A percentile compares a stretch with the other conserved stretches of the same genome.
phyloP scores from a whole-genome alignment of 2,113 vertebrate genomes.

The Lamprotornis superbus region DNA sequence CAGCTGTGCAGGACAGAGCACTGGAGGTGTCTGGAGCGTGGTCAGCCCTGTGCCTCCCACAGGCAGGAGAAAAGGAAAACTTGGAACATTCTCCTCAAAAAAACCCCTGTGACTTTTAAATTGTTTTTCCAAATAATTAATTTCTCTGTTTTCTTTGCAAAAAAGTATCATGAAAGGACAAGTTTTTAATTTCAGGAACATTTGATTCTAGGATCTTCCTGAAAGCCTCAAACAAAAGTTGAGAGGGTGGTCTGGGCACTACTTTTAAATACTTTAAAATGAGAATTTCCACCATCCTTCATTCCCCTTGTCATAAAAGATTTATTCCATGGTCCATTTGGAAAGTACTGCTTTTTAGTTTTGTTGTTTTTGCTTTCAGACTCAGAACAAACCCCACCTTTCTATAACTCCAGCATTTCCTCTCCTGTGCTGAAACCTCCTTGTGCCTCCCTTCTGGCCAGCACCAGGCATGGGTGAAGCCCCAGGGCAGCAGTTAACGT shows the following conservation, averaged over 20 bases:
- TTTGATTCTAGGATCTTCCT: not conserved
- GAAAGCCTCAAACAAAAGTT: not conserved
- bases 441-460: fast-evolving
- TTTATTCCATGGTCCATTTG: not conserved
- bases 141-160: not conserved
- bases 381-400: not conserved
- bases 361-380: not conserved
- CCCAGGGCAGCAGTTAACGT: not conserved
- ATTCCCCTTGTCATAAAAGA: not conserved
- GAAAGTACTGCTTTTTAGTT: not conserved
- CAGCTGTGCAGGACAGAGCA: not conserved
- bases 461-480: not conserved
- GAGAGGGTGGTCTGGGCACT: not conserved
- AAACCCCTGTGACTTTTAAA: not conserved
- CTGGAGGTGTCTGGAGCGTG: not conserved
- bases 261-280: not conserved
- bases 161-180: not conserved
- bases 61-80: not conserved
- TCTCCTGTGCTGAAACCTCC: not conserved
- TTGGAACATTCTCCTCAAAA: not conserved
- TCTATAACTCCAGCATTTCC: not conserved
- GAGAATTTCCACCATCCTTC: not conserved
- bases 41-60: not conserved
- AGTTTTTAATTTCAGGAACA: not conserved
- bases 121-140: not conserved